Conservation (phyloP, 2,888 invertebrate genomes). For the Coecobrya sp. region DNA sequence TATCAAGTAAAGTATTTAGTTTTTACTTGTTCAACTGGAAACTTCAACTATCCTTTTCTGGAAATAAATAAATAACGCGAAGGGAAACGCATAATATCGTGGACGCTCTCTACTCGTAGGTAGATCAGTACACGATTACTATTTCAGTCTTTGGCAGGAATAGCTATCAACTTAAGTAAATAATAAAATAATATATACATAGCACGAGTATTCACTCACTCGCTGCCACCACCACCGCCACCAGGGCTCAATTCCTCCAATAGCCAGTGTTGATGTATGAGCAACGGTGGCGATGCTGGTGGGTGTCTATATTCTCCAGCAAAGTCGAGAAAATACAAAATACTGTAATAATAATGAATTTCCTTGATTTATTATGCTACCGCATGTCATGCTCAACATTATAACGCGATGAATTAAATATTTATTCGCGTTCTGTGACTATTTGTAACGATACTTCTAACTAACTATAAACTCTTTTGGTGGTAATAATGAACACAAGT, state of each 20-base stretch:
- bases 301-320: neutral
- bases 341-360: slow-evolving; percentile 63
- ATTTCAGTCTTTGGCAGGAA: neutral
- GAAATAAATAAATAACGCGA: slow-evolving; percentile 52
- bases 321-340: slow-evolving; percentile 15
- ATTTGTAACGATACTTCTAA: slow-evolving; percentile 34
- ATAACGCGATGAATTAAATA: slow-evolving; percentile 22
- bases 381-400: slow-evolving; percentile 41
- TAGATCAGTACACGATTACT: slow-evolving; percentile 20
- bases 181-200: neutral
- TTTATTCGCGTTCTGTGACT: slow-evolving; percentile 36
- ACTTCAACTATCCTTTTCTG: neutral
- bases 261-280: neutral
- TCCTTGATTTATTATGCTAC: slow-evolving; percentile 76
- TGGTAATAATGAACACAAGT: slow-evolving; percentile 26
- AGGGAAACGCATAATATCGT: slow-evolving; percentile 36
- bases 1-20: slow-evolving; percentile 16
- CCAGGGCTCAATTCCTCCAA: neutral
- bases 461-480: slow-evolving; percentile 18
- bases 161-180: neutral
- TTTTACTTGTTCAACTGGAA: slow-evolving; percentile 42
- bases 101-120: neutral
- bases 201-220: slow-evolving; percentile 11
- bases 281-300: neutral
- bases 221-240: too few relatives aligned